phyloP scores from a whole-genome alignment of 2,797 vertebrate genomes.

The Neosalanx taihuensis region DNA sequence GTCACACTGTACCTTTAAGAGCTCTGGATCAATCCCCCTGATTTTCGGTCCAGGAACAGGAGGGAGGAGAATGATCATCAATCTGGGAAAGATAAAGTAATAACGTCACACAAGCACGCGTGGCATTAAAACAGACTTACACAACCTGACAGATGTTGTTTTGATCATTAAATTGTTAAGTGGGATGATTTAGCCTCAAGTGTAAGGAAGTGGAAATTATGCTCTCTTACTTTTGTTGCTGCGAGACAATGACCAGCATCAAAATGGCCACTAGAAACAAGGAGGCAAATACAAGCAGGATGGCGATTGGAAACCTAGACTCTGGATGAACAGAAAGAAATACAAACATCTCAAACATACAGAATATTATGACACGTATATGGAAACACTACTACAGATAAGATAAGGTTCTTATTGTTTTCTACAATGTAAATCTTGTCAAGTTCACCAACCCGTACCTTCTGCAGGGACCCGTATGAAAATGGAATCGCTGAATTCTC shows the following conservation, averaged over 20 bases:
- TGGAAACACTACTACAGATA: no score
- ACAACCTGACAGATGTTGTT: background rate
- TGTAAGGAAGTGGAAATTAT: background rate
- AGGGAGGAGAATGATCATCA: conserved; percentile 92
- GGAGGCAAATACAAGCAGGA: conserved; percentile 78
- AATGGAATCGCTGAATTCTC: conserved; percentile 84
- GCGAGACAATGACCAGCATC: conserved; percentile 80
- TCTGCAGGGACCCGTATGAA: conserved; percentile 65
- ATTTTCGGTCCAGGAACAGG: conserved; percentile 97
- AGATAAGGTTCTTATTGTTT: background rate
- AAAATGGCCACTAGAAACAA: conserved; percentile 77
- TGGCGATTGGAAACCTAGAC: conserved; percentile 75
- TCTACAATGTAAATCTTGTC: background rate
- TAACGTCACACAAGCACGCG: background rate
- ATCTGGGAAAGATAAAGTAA: conserved; percentile 61
- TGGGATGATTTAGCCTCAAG: background rate
- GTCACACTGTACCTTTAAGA: conserved; percentile 81
- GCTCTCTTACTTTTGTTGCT: conserved; percentile 84
- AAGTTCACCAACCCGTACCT: conserved; percentile 53
- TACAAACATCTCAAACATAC: background rate
- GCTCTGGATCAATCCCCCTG: conserved; percentile 87
- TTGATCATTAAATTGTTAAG: background rate
- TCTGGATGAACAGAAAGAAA: conserved; percentile 60
- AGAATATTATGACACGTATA: background rate
- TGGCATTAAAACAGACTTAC: background rate